Base-by-base conservation (phyloP, 2,113 vertebrate species). In the Alethe castanea region DNA sequence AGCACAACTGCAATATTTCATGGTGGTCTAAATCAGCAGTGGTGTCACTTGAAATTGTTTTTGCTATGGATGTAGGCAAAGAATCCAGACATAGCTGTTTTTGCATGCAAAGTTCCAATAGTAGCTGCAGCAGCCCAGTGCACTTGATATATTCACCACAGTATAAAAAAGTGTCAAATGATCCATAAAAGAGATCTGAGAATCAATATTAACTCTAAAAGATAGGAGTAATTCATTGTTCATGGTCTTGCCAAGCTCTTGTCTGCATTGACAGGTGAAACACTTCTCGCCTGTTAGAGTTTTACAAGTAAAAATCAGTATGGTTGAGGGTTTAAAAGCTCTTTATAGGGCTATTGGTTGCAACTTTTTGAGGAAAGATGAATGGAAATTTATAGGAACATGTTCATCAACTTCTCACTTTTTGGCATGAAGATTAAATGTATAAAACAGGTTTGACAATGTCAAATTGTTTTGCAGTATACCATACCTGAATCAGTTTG, bases 131-230 rank as follows among this genome's bases (percentile, higher is more conserved):
- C 8, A 61, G 11, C 5, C 4, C 33, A 24, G 2, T 19, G 61
- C 38, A 42, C n/a, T n/a, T 25, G 4, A 14, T 6, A 36, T 14
- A 44, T 50, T 85, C 3, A 2, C 12, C 0, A 5, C 12, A 52
- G 25, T 19, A 42, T 16, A 24, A 52, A 53, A 12, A 25, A 24
- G 7, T 14, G 17, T 19, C 16, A 24, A 47, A 42, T 40, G 12
- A 14, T 52, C 29, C 23, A 25, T n/a, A 28, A 60, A 45, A 59
- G 33, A 36, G 17, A 65, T 38, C 13, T 60, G 12, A 74, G 12
- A 67, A 62, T 22, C 28, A 15, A 23, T 28, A 29, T 13, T 35
- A 35, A 23, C 40, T 92, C 31, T 47, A 38, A 72, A 57, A 40
- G 3, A 19, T 23, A n/a, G 29, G 2, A 0, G 0, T 48, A 28